Evolutionary conservation across 1,140 invertebrate genomes (phyloP).

Genomic region (Heliconius hewitsoni): DNA sequence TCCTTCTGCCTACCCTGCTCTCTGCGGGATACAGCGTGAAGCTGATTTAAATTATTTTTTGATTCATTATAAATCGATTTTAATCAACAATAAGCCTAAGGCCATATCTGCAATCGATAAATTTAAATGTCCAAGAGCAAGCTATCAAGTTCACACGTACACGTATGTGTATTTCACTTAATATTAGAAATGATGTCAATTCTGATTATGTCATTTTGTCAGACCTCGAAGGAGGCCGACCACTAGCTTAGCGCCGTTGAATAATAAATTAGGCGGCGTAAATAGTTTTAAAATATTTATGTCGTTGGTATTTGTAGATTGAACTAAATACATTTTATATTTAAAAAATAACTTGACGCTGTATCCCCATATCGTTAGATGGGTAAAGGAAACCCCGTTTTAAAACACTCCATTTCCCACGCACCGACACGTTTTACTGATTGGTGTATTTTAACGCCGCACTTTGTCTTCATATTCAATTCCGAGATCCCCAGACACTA

Average conservation of each 20-base stretch:
- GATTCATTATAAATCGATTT: neutral
- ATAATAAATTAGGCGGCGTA: slow-evolving; percentile 46
- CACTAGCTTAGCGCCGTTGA: slow-evolving; percentile 37
- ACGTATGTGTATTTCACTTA: slow-evolving; percentile 36
- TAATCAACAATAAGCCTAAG: neutral
- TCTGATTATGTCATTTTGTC: slow-evolving; percentile 51
- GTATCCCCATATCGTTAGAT: too few relatives aligned
- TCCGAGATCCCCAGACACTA: too few relatives aligned
- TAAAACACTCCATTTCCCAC: too few relatives aligned
- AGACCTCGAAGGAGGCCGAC: slow-evolving; percentile 48
- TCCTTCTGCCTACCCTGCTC: too few relatives aligned
- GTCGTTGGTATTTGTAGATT: neutral
- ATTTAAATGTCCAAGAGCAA: slow-evolving; percentile 17
- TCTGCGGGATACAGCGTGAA: too few relatives aligned
- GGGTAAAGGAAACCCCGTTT: too few relatives aligned
- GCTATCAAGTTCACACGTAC: slow-evolving; percentile 11
- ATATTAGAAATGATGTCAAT: slow-evolving; percentile 58
- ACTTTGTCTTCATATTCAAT: too few relatives aligned
- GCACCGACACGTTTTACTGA: too few relatives aligned
- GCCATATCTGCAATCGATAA: slow-evolving; percentile 8
- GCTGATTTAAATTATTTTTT: too few relatives aligned
- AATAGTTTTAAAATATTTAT: neutral
- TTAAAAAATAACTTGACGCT: too few relatives aligned
- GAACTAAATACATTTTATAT: neutral
- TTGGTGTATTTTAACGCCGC: too few relatives aligned